Conservation (phyloP, 2,113 vertebrate genomes). For the Ondatra zibethicus region DNA sequence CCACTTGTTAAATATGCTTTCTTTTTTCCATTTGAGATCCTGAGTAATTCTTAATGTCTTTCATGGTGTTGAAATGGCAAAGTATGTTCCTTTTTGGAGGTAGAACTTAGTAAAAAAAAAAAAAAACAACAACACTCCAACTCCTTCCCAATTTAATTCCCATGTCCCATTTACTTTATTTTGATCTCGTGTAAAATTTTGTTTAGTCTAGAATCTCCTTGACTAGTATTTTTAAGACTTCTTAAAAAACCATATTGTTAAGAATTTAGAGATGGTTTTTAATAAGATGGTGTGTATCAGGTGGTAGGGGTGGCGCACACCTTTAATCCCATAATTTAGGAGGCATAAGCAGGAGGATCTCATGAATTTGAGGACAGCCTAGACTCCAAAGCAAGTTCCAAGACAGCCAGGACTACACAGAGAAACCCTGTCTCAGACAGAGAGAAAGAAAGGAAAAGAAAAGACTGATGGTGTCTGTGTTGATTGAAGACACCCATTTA, state of each 20-base stretch:
- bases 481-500: background rate
- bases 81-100: background rate
- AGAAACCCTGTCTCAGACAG: background rate
- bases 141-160: background rate
- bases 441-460: background rate
- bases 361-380: background rate
- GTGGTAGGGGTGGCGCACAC: background rate
- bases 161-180: background rate
- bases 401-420: background rate
- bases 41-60: background rate
- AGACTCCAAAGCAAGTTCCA: background rate
- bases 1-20: no score
- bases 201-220: background rate
- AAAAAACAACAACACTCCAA: background rate
- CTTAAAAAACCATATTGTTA: background rate
- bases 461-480: background rate
- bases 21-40: background rate
- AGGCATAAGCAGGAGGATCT: background rate
- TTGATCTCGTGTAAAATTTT: background rate
- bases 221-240: background rate
- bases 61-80: background rate
- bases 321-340: background rate
- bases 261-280: background rate
- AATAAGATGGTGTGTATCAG: background rate
- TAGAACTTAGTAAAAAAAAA: background rate